A percentile compares a stretch with the other conserved stretches of the same genome.
Evolutionary conservation across 92 coral and sea anemone species (phyloP).

Genomic region (Epizoanthus rinbou): DNA sequence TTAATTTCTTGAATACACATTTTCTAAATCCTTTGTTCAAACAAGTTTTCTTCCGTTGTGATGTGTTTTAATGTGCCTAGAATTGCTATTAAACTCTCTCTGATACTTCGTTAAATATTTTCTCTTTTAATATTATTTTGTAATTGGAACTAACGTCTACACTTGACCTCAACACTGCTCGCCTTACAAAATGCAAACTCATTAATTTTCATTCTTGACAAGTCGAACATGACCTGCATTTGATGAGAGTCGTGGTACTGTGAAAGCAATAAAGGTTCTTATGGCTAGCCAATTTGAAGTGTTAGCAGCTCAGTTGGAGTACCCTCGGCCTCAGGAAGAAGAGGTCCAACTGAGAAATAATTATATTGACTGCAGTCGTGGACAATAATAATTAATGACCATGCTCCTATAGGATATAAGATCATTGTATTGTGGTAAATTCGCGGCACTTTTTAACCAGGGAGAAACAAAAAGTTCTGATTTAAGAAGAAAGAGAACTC

Average conservation of each 20-base stretch:
- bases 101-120: background rate
- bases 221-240: background rate
- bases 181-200: background rate
- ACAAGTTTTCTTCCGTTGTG: slow-evolving; percentile 32
- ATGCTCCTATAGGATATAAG: too few species aligned
- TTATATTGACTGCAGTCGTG: too few species aligned
- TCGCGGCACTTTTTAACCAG: too few species aligned
- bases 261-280: background rate
- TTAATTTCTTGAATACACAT: slow-evolving; percentile 40
- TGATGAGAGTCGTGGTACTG: background rate
- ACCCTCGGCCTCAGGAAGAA: background rate
- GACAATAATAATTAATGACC: too few species aligned
- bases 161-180: slow-evolving; percentile 13
- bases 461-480: background rate
- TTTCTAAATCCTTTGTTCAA: slow-evolving; percentile 28
- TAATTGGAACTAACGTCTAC: slow-evolving; percentile 1
- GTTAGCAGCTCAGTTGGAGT: background rate
- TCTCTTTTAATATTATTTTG: slow-evolving; percentile 2
- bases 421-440: too few species aligned
- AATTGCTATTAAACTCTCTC: background rate
- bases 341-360: too few species aligned
- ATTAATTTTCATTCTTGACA: slow-evolving; percentile 23
- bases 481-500: too few species aligned
- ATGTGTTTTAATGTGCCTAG: background rate
- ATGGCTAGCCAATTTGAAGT: background rate